These are phyloP conservation scores for Yponomeuta malinellus DNA, from an alignment of 2,888 invertebrate genomes.

Conservation along the genomic window DNA sequence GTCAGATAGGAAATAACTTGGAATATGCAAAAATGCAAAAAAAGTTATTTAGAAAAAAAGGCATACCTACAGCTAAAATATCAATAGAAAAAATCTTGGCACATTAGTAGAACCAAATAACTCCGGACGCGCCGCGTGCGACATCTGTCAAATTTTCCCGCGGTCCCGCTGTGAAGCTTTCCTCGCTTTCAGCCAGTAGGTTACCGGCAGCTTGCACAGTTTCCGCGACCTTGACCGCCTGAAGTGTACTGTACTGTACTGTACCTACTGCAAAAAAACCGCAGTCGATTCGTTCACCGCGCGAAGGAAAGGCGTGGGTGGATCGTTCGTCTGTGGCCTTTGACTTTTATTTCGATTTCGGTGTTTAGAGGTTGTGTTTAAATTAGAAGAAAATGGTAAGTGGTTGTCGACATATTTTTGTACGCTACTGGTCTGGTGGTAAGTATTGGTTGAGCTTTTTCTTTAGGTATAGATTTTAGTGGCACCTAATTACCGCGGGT, in stretches of 20 bases:
- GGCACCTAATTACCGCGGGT: too few relatives aligned
- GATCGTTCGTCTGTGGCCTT: not conserved
- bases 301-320: slow-evolving; percentile 34
- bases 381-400: slow-evolving; percentile 56
- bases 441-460: too few relatives aligned
- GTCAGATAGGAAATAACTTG: too few relatives aligned
- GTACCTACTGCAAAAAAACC: slow-evolving; percentile 29
- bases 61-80: too few relatives aligned
- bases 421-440: not conserved
- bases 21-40: too few relatives aligned
- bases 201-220: slow-evolving; percentile 57
- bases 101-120: too few relatives aligned
- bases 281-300: slow-evolving; percentile 58
- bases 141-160: not conserved
- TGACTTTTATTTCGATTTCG: not conserved
- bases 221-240: slow-evolving; percentile 64
- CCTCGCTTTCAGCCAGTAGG: slow-evolving; percentile 52
- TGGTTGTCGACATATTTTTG: slow-evolving; percentile 19
- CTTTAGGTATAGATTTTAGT: too few relatives aligned
- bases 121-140: too few relatives aligned
- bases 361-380: slow-evolving; percentile 17
- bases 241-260: slow-evolving; percentile 17
- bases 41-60: too few relatives aligned
- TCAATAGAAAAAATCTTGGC: too few relatives aligned
- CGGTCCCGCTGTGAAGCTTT: slow-evolving; percentile 28